Evolutionary conservation across 2,888 invertebrate genomes (phyloP).

Genomic region (Aporophyla lueneburgensis): DNA sequence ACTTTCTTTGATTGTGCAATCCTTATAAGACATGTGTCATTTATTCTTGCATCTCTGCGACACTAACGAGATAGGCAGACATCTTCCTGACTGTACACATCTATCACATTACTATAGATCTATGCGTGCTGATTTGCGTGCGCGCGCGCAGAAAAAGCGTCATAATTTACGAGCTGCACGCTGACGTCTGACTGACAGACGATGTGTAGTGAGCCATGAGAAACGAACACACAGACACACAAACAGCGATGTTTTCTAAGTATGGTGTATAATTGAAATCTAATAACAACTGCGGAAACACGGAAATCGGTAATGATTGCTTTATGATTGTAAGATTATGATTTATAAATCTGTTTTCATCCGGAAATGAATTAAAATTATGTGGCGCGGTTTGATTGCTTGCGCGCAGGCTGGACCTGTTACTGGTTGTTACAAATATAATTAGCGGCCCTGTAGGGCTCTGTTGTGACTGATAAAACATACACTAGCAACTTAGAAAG

Average conservation of each 20-base stretch:
- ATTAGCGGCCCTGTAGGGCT: conserved; percentile 23
- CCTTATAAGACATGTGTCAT: conserved; percentile 1
- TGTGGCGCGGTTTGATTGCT: conserved; percentile 50
- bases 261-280: conserved; percentile 53
- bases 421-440: conserved; percentile 27
- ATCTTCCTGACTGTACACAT: not conserved
- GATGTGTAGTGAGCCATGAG: conserved; percentile 70
- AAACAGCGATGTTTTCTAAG: conserved; percentile 35
- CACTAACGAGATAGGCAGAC: conserved; percentile 45
- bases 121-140: conserved; percentile 80
- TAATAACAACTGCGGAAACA: conserved; percentile 48
- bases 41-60: conserved; percentile 39
- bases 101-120: conserved; percentile 45
- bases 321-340: conserved; percentile 50
- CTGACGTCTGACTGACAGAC: conserved; percentile 82
- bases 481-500: not conserved
- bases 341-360: conserved; percentile 59
- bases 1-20: not conserved
- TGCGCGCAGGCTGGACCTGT: conserved; percentile 29
- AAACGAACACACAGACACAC: conserved; percentile 48
- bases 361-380: conserved; percentile 56
- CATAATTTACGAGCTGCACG: conserved; percentile 78
- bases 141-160: conserved; percentile 82
- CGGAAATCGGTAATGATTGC: conserved; percentile 55
- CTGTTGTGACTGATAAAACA: conserved; percentile 12